These are phyloP conservation scores for Drosophila ezoana DNA, from an alignment of 2,888 invertebrate genomes.

Conservation along the genomic window DNA sequence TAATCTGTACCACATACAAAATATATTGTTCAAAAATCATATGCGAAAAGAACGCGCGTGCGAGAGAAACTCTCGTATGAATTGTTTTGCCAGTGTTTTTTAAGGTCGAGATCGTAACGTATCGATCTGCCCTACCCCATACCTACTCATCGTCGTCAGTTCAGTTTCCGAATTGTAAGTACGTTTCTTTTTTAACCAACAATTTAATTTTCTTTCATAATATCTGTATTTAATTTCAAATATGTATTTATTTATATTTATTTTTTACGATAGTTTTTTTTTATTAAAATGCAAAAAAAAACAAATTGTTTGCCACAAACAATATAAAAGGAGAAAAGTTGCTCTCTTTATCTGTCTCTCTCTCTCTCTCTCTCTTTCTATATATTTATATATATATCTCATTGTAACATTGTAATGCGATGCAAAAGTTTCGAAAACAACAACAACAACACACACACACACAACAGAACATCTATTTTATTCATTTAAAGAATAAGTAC, in stretches of 20 bases:
- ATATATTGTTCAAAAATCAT: constrained; percentile 12
- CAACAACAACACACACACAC: constrained; percentile 27
- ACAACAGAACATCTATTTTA: constrained; percentile 47
- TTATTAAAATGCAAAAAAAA: constrained; percentile 20
- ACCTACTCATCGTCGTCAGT: constrained; percentile 70
- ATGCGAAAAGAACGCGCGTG: constrained; percentile 2
- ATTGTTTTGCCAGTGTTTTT: constrained; percentile 45
- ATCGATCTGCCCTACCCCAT: constrained; percentile 38
- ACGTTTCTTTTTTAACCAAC: constrained; percentile 74
- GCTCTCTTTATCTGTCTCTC: constrained; percentile 48
- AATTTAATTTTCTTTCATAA: constrained; percentile 62
- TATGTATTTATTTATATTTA: constrained; percentile 30
- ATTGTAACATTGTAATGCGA: constrained; percentile 82
- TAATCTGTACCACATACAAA: not conserved
- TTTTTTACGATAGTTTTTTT: constrained; percentile 40
- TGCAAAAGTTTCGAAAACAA: constrained; percentile 71
- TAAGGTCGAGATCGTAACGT: constrained; percentile 47
- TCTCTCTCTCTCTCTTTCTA: constrained; percentile 30
- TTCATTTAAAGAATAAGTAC: constrained; percentile 69
- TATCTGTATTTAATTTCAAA: constrained; percentile 40
- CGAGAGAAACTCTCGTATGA: constrained; percentile 21
- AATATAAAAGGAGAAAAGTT: constrained; percentile 47
- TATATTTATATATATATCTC: constrained; percentile 39
- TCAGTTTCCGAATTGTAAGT: constrained; percentile 83
- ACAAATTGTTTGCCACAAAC: constrained; percentile 41